Evolutionary conservation across 2,797 vertebrate species (phyloP).

Genomic region (Enteromius thamalakanensis): DNA sequence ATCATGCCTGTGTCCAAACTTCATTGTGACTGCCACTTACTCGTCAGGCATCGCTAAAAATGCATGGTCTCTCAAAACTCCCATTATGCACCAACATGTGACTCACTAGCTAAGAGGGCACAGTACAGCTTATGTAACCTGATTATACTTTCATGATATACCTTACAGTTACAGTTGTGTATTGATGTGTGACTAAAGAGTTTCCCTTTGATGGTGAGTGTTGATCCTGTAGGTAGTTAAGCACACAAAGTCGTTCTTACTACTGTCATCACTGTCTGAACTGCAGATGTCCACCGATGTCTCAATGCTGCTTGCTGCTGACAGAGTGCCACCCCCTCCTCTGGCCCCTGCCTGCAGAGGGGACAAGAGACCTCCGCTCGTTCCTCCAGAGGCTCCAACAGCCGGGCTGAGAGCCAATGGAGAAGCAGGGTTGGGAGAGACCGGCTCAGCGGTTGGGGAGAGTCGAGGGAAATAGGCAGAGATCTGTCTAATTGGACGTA

Average conservation of each 20-base stretch:
- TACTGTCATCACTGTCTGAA: conserved; percentile 78
- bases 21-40: background rate
- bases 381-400: conserved; percentile 47
- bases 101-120: conserved; percentile 4
- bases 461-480: conserved; percentile 82
- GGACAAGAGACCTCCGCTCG: conserved; percentile 64
- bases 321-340: conserved; percentile 62
- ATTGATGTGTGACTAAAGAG: conserved; percentile 32
- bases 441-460: conserved; percentile 68
- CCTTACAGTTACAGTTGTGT: conserved; percentile 37
- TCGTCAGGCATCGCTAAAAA: background rate
- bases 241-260: conserved; percentile 63
- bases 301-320: conserved; percentile 71
- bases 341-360: conserved; percentile 62
- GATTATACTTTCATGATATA: conserved; percentile 16
- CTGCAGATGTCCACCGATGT: conserved; percentile 76
- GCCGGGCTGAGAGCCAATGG: conserved; percentile 64
- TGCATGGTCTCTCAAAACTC: background rate
- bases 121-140: conserved; percentile 27
- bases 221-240: background rate
- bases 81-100: background rate
- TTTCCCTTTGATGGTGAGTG: background rate
- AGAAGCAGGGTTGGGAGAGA: conserved; percentile 57
- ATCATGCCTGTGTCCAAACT: background rate
- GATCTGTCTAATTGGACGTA: conserved; percentile 80